These are phyloP conservation scores for Cairina moschata DNA, from an alignment of 2,113 vertebrate species.

Conservation along the genomic window DNA sequence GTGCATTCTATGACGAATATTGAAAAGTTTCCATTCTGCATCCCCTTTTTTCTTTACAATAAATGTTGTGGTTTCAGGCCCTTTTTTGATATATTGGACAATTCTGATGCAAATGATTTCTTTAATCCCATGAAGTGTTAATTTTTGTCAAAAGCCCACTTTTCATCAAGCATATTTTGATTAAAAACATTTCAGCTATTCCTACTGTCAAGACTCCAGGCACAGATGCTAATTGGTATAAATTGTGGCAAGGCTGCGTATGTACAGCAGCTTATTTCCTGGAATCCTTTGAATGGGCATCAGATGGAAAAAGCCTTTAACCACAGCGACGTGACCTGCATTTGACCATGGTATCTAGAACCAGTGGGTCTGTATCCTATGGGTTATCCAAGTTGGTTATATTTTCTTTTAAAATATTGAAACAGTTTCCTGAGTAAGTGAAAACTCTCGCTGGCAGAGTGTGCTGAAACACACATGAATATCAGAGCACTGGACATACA, in stretches of 20 bases:
- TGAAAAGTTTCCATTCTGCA: neutral
- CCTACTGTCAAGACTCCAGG: neutral
- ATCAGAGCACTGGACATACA: neutral
- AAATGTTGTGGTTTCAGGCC: neutral
- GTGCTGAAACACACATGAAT: neutral
- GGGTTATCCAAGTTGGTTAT: neutral
- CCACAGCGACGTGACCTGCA: neutral
- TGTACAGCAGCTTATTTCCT: neutral
- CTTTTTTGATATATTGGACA: neutral
- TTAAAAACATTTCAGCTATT: constrained; percentile 11
- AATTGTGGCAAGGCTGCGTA: neutral
- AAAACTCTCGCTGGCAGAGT: neutral
- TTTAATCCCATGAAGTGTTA: neutral
- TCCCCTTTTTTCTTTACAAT: neutral
- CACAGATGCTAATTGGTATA: neutral
- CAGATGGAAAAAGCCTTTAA: neutral
- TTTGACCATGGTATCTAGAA: neutral
- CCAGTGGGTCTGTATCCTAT: neutral
- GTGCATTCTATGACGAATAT: neutral
- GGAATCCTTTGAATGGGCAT: neutral
- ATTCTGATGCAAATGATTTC: neutral
- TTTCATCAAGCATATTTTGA: constrained; percentile 12
- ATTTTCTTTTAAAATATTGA: constrained; percentile 11
- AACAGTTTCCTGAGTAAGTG: neutral
- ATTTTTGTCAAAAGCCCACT: neutral